A percentile compares a stretch with the other conserved stretches of the same genome.
Conservation (phyloP, 2,113 vertebrate species). For the Sylvietta virens region DNA sequence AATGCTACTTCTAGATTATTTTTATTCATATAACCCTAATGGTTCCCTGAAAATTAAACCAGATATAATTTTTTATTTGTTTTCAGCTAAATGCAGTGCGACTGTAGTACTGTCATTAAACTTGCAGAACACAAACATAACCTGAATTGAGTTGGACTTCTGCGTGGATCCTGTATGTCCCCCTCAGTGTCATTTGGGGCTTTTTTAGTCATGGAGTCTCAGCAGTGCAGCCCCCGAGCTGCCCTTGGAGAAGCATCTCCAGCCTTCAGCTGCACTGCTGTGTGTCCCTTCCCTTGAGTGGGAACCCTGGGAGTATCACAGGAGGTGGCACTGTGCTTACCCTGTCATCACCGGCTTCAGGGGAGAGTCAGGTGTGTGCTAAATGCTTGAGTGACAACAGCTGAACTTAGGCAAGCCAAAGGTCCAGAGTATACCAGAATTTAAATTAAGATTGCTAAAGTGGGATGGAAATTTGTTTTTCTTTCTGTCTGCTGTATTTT, state of each 20-base stretch:
- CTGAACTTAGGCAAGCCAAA: background rate
- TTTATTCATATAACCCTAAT: background rate
- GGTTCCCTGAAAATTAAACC: background rate
- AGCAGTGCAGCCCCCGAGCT: background rate
- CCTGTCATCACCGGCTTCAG: fast-evolving
- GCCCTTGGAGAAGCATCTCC: background rate
- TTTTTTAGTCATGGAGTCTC: background rate
- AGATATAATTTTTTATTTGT: background rate
- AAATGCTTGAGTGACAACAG: background rate
- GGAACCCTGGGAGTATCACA: background rate
- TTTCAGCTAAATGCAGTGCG: background rate
- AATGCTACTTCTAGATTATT: background rate
- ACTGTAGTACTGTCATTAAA: background rate
- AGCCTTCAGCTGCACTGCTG: background rate
- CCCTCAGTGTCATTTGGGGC: background rate
- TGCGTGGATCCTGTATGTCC: background rate
- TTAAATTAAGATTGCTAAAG: background rate
- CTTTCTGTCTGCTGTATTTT: background rate
- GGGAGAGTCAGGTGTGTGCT: background rate
- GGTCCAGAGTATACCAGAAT: background rate
- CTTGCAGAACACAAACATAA: background rate
- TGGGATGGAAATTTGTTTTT: background rate
- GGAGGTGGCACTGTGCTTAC: background rate
- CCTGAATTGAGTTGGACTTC: background rate
- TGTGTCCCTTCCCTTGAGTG: background rate